Evolutionary conservation across 2,797 vertebrate genomes (phyloP).

Genomic region (Poecile montanus): DNA sequence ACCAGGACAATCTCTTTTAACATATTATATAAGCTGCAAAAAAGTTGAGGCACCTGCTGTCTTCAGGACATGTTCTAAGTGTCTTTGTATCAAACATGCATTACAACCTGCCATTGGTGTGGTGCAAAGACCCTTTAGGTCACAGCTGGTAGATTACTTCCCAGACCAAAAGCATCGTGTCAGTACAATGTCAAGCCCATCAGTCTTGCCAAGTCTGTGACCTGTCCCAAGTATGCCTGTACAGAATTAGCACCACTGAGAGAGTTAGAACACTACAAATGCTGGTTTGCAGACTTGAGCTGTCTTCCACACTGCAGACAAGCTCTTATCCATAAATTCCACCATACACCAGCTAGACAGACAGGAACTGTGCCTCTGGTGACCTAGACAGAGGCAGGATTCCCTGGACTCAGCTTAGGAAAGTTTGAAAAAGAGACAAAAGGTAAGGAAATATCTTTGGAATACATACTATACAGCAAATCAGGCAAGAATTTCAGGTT

Average conservation of each 20-base stretch:
- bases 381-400: neutral
- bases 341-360: neutral
- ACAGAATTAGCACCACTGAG: neutral
- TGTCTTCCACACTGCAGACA: neutral
- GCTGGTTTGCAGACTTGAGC: neutral
- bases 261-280: neutral
- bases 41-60: neutral
- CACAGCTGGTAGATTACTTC: neutral
- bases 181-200: neutral
- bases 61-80: neutral
- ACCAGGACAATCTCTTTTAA: neutral
- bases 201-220: neutral
- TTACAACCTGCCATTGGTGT: neutral
- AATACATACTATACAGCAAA: neutral
- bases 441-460: neutral
- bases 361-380: neutral
- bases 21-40: neutral
- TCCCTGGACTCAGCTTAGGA: neutral
- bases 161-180: neutral
- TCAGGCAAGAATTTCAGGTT: neutral
- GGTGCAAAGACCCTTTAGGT: neutral
- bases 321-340: neutral
- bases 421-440: neutral
- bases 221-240: rapidly evolving
- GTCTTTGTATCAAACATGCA: neutral